Conservation (phyloP, 1,140 invertebrate species). For the Drosophila punjabiensis region DNA sequence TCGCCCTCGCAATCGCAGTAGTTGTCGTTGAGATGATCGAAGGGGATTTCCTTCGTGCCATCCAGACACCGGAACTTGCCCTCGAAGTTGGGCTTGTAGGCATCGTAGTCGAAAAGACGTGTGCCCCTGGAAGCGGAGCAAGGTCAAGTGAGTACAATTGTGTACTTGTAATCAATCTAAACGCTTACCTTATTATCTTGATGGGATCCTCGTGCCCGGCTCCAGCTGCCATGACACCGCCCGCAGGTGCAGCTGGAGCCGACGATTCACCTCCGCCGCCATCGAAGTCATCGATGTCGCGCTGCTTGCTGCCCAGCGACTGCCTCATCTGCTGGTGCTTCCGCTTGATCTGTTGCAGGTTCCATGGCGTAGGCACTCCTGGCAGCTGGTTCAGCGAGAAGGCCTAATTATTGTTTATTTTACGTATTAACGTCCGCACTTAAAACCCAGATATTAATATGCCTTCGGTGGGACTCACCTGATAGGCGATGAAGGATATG, state of each 20-base stretch:
- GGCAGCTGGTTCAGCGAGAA: slow-evolving; percentile 83
- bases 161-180: background rate
- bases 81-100: slow-evolving; percentile 78
- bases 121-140: slow-evolving; percentile 62
- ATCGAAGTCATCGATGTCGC: slow-evolving; percentile 66
- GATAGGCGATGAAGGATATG: slow-evolving; percentile 82
- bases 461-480: slow-evolving; percentile 42
- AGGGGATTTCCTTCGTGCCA: slow-evolving; percentile 70
- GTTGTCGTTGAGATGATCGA: slow-evolving; percentile 94
- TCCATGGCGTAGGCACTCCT: slow-evolving; percentile 68
- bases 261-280: slow-evolving; percentile 24
- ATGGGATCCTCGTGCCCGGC: slow-evolving; percentile 55
- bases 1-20: slow-evolving; percentile 95
- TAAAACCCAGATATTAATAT: background rate
- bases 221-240: slow-evolving; percentile 1
- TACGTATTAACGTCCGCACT: slow-evolving; percentile 15
- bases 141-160: background rate
- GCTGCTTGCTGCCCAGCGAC: slow-evolving; percentile 71
- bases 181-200: slow-evolving; percentile 74
- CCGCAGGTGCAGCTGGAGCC: background rate
- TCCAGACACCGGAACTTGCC: slow-evolving; percentile 81
- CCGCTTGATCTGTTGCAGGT: slow-evolving; percentile 66
- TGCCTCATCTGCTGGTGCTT: slow-evolving; percentile 76
- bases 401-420: slow-evolving; percentile 53
- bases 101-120: slow-evolving; percentile 81